A percentile compares a stretch with the other conserved stretches of the same genome.
phyloP scores from a whole-genome alignment of 64 coral and sea anemone species.

The Actinia tenebrosa region DNA sequence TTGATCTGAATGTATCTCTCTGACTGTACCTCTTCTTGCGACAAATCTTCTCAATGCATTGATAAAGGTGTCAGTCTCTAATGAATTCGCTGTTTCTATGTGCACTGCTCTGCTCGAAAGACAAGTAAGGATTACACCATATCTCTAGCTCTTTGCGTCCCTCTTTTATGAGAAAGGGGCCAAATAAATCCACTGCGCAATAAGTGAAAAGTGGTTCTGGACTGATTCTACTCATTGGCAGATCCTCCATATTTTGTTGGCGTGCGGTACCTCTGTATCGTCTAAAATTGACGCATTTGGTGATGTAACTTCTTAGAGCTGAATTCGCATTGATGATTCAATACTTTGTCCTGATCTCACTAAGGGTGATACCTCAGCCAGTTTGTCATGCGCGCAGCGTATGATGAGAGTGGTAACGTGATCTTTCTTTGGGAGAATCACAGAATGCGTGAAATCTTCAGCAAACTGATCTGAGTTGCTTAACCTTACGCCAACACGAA shows the following conservation, averaged over 20 bases:
- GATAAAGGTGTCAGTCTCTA: neutral
- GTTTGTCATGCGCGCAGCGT: neutral
- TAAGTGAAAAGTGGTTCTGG: conserved; percentile 11
- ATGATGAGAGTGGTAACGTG: conserved; percentile 11
- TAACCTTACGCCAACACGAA: neutral
- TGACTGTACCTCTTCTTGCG: neutral
- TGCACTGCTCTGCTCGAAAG: neutral
- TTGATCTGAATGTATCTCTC: conserved; percentile 3
- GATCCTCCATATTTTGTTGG: conserved; percentile 1
- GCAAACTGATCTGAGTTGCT: neutral
- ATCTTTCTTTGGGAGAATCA: conserved; percentile 19
- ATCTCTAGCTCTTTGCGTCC: neutral
- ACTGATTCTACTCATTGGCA: neutral
- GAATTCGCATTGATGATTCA: conserved; percentile 16
- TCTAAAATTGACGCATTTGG: neutral
- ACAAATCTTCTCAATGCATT: neutral
- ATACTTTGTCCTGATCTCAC: neutral
- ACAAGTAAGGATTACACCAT: conserved; percentile 12
- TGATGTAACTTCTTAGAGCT: neutral
- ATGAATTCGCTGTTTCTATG: neutral
- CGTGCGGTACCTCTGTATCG: neutral
- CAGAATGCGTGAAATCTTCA: conserved; percentile 1
- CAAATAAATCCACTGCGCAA: conserved; percentile 5
- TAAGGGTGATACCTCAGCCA: neutral
- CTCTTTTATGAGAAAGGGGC: neutral